Percentiles rank a stretch among this genome's conserved stretches.
phyloP scores from a whole-genome alignment of 2,113 vertebrate species.

The Ctenomys sociabilis region DNA sequence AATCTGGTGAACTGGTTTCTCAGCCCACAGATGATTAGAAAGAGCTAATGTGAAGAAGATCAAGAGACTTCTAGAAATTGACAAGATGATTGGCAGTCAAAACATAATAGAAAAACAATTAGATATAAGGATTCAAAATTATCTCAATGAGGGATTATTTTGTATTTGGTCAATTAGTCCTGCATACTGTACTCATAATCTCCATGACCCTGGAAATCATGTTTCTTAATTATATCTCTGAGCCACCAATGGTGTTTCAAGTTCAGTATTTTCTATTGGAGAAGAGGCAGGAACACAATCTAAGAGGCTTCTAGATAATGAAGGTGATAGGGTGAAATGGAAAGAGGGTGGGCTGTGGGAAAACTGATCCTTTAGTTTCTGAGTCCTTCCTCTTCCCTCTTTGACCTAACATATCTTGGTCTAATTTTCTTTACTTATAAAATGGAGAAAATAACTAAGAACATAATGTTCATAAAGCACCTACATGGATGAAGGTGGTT shows the following conservation, averaged over 20 bases:
- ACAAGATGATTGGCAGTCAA: not conserved
- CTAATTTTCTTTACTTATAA: constrained; percentile 1
- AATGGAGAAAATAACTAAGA: constrained; percentile 4
- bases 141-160: not conserved
- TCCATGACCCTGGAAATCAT: not conserved
- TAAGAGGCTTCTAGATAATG: not conserved
- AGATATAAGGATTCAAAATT: not conserved
- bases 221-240: not conserved
- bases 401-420: not conserved
- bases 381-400: not conserved
- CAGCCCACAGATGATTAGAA: constrained; percentile 39
- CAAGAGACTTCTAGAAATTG: not conserved
- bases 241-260: not conserved
- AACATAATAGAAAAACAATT: not conserved
- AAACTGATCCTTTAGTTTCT: not conserved
- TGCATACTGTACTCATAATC: rapidly evolving
- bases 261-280: not conserved
- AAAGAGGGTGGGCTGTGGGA: not conserved
- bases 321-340: not conserved
- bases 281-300: not conserved
- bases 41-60: not conserved
- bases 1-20: constrained; percentile 12
- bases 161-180: not conserved
- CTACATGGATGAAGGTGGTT: not conserved
- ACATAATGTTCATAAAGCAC: not conserved